Base-by-base conservation (phyloP, 2,113 vertebrate genomes). In the Geococcyx californianus region DNA sequence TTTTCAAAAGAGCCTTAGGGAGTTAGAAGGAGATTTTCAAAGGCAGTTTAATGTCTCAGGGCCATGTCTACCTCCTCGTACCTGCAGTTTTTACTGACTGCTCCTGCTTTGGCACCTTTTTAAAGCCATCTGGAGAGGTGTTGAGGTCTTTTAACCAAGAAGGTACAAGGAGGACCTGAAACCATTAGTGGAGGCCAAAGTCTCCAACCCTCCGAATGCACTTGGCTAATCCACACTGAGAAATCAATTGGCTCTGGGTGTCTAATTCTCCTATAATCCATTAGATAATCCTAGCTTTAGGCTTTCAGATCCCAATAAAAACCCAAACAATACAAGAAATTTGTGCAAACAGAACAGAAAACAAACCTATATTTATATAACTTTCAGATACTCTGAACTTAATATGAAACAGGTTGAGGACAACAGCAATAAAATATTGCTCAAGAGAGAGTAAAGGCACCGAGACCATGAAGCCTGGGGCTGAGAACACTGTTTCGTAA, bases 351-450 rank as follows among this genome's bases (percentile, higher is more conserved):
- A n/a, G 47, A 88, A 76, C 54, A 85, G 75, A 54, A 82, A 68
- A 29, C 62, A 36, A 82, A 56, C 31, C 16, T 26, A 14, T 44
- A 73, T 56, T 82, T 64, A 9, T 44, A 51, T 17, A 76, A 84
- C 44, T 94, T 94, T 80, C 84, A 89, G 80, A 89, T 60, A 17
- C 69, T 84, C 89, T 68, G 77, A 89, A 78, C 91, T 93, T 68
- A n/a, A 68, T 70, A 75, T 1, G 4, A 72, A 95, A 87, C 42
- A 93, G 85, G 80, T 45, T 90, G 88, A 93, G 56, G 94, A 95
- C 92, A 95, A 94, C 69, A 60, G 95, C 94, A 94, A 93, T 84
- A 94, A 96, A 95, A 90, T 17, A 12, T 96, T 96, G 94, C 96
- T 92, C 73, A 96, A 96, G 94, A 96, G 59, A 88, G 88, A 94